Base-by-base conservation (phyloP, 2,797 vertebrate genomes). In the Catamblyrhynchus diadema region DNA sequence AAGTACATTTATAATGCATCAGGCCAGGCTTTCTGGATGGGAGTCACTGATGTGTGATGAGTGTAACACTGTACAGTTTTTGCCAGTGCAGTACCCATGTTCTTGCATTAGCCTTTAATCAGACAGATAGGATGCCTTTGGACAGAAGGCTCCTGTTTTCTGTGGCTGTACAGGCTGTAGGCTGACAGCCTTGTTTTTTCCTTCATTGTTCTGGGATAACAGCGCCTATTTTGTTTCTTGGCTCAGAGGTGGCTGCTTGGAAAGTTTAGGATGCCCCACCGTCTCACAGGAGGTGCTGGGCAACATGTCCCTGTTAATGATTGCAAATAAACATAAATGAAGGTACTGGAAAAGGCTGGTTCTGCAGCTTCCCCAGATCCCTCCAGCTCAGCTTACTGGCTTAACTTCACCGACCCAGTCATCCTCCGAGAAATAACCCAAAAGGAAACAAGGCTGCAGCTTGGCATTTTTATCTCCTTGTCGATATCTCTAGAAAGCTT, bases 1-100 rank as follows among this genome's bases (percentile, higher is more conserved):
- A 80, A 86, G 33, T 51, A 2, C 69, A 78, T 94, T 79, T 93
- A 80, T 90, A 81, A 82, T 92, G 47, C 74, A 93, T 70, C 64
- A 60, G 71, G 5, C 42, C 5, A 24, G 53, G 45, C 44, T 7
- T 88, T 93, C 60, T 73, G 70, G 13, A 14, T 90, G 48, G 56
- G 53, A 93, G 8, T 80, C 41, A 28, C 5, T 70, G 73, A 50
- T 75, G 79, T 44, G 51, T 89, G 62, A 50, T 44, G 30, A 60
- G 39, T 24, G 12, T 86, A 70, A 48, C 70, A 47, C 60, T 5
- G 5, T 45, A 4, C 10, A 59, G 48, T 21, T 95, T 83, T 85
- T 87, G 67, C 67, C 57, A 39, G 8, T 80, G 56, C 32, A 53
- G 41, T 45, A n/a, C 42, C 21, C 28, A 0, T 60, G 60, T 91